phyloP scores from a whole-genome alignment of 1,140 invertebrate genomes.

The Pteromalus puparum region DNA sequence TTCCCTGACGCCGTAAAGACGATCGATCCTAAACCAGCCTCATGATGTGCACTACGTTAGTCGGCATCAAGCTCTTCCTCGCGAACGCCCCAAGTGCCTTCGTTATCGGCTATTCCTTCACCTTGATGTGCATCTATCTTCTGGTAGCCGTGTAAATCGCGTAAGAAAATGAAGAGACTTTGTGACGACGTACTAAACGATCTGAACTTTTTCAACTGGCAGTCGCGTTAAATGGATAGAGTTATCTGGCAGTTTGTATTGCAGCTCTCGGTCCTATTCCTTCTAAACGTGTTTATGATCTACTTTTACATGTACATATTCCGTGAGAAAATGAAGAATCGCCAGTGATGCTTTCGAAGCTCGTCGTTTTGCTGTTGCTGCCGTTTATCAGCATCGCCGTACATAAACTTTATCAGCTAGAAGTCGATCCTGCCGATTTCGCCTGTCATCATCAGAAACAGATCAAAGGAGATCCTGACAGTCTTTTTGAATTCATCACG shows the following conservation, averaged over 20 bases:
- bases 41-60: background rate
- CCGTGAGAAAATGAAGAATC: background rate
- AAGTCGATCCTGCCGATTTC: conserved; percentile 63
- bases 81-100: background rate
- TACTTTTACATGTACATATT: conserved; percentile 38
- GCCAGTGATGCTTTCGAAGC: background rate
- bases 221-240: conserved; percentile 27
- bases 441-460: conserved; percentile 55
- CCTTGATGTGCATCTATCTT: conserved; percentile 9
- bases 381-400: conserved; percentile 54
- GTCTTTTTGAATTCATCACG: conserved; percentile 61
- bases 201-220: conserved; percentile 14
- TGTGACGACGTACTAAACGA: background rate
- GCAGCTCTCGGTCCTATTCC: background rate
- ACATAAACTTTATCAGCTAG: conserved; percentile 56
- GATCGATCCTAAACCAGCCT: background rate
- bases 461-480: conserved; percentile 56
- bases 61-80: background rate
- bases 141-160: background rate
- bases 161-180: conserved; percentile 5
- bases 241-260: background rate
- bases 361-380: conserved; percentile 37
- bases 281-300: conserved; percentile 20
- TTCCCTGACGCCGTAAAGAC: too few species aligned
- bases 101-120: conserved; percentile 19